Evolutionary conservation across 2,888 invertebrate species (phyloP), one percentile per base, ranked within the genome.

Genomic region (Drosophila nr. medialis): DNA sequence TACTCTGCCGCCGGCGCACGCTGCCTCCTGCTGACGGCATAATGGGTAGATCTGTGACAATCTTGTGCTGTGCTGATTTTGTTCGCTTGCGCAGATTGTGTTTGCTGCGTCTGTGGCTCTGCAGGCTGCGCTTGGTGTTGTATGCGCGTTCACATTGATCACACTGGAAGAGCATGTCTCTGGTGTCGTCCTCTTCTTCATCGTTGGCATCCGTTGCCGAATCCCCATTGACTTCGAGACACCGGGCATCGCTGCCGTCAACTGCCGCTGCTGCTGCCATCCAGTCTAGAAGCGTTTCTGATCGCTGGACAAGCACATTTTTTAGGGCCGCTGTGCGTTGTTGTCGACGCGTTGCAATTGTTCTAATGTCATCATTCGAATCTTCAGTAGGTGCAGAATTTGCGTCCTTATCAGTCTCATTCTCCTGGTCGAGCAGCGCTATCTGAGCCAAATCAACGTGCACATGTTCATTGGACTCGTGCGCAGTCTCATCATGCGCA

Each of bases 111-210:
- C 72, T 77, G 54, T 91, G 91, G 24, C 84, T 86, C 53, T 84
- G 80, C n/a, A 91, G 72, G 11, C 91, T 86, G 4, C 85, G 90
- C 48, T 89, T 90, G 6, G 81, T 85, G 45, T 73, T 82, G 68
- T 91, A 91, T 13, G 86, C 81, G 3, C 91, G 83, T 4, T 86
- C 82, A 55, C 91, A 91, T 21, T 75, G 76, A 27, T 82, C 84
- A 59, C 91, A 91, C 27, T 83, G 76, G 49, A 86, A 91, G 8
- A 86, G 83, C 75, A 90, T 83, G 8, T 88, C 81, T n/a, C 75
- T 71, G 7, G 80, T 48, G n/a, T 77, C 72, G n/a, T 73, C 67
- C 13, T 78, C 77, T n/a, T 77, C 72, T 2, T 64, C 66, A 34
- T 70, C 59, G 54, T 75, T 72, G 0, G 73, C 69, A 48, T 79